These are phyloP conservation scores for Orthonyx spaldingii DNA, from an alignment of 2,113 vertebrate genomes.

Conservation along the genomic window DNA sequence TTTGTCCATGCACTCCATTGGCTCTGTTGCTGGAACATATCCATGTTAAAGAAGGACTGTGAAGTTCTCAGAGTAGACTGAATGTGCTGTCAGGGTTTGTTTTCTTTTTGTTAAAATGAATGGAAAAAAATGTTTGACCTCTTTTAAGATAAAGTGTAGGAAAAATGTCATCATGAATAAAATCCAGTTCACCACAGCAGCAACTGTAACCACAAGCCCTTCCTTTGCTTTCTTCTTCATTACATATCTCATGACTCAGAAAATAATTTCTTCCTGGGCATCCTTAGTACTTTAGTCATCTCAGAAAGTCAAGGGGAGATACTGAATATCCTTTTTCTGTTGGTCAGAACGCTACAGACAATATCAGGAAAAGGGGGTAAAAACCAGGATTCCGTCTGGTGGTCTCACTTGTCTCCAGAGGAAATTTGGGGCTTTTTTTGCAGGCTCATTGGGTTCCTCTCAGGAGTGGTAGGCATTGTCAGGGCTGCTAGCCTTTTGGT, in stretches of 20 bases:
- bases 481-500: neutral
- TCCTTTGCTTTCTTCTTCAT: neutral
- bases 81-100: neutral
- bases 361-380: neutral
- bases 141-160: slow-evolving; percentile 11
- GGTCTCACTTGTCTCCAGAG: neutral
- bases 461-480: neutral
- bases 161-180: neutral
- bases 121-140: neutral
- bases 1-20: neutral
- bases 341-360: neutral
- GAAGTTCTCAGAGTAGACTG: neutral
- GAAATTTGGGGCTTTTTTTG: neutral
- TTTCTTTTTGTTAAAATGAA: neutral
- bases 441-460: neutral
- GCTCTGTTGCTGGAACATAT: neutral
- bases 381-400: neutral
- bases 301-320: neutral
- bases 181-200: neutral
- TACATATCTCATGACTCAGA: neutral
- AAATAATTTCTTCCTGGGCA: neutral
- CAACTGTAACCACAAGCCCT: neutral
- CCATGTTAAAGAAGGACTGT: neutral
- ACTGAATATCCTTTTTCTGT: neutral
- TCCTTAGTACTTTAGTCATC: neutral